Evolutionary conservation across 2,797 vertebrate genomes (phyloP).

Genomic region (Gorsachius magnificus): DNA sequence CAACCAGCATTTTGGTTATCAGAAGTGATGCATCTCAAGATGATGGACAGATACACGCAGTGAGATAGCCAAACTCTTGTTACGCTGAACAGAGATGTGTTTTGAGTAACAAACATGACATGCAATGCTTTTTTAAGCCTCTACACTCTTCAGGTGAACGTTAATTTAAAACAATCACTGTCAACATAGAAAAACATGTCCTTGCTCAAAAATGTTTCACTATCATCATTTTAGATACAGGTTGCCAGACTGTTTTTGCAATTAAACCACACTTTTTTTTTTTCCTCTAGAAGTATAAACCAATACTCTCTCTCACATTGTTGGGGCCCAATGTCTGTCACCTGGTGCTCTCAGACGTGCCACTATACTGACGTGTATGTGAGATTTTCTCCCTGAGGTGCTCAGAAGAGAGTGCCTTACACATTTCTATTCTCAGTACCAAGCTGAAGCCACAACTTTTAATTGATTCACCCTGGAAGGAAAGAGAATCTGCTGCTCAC

Average conservation of each 20-base stretch:
- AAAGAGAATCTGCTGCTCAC: not conserved
- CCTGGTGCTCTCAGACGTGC: not conserved
- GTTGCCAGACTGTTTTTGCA: not conserved
- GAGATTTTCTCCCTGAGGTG: not conserved
- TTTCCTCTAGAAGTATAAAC: not conserved
- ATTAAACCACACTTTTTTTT: not conserved
- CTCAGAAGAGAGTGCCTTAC: not conserved
- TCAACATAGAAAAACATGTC: not conserved
- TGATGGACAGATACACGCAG: not conserved
- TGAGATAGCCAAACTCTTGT: not conserved
- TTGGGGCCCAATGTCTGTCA: not conserved
- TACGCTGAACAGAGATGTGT: not conserved
- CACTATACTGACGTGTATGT: fast-evolving
- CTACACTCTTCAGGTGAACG: not conserved
- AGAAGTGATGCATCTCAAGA: not conserved
- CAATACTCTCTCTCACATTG: fast-evolving
- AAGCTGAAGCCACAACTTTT: not conserved
- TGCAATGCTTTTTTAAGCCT: not conserved
- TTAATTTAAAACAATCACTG: not conserved
- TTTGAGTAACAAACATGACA: not conserved
- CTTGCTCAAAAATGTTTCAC: not conserved
- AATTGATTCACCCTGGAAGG: not conserved
- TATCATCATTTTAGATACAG: not conserved
- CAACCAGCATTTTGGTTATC: not conserved
- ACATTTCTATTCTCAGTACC: not conserved